phyloP scores from a whole-genome alignment of 1,140 invertebrate species.

The Hyles euphorbiae region DNA sequence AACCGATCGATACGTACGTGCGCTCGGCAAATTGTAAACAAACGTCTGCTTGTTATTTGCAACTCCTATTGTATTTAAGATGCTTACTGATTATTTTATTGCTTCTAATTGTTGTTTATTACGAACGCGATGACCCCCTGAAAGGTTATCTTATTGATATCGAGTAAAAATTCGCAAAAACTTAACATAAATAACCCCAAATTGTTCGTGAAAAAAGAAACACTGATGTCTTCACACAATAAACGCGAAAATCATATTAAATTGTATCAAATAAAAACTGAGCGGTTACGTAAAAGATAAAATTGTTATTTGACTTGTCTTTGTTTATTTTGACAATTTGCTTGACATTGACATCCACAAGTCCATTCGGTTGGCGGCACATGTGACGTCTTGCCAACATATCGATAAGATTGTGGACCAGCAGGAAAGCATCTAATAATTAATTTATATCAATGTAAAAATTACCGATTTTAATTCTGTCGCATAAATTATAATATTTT shows the following conservation, averaged over 20 bases:
- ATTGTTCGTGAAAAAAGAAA: background rate
- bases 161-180: background rate
- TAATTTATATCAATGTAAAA: too few species aligned
- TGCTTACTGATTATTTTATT: background rate
- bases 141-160: slow-evolving; percentile 3
- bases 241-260: slow-evolving; percentile 1
- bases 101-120: background rate
- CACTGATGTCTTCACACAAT: background rate
- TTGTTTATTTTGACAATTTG: slow-evolving; percentile 5
- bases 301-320: background rate
- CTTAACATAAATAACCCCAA: background rate
- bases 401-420: background rate
- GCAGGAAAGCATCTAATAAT: too few species aligned
- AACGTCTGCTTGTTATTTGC: slow-evolving; percentile 1
- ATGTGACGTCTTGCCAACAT: background rate
- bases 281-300: slow-evolving; percentile 4
- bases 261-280: background rate
- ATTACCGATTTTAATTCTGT: too few species aligned
- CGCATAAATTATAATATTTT: too few species aligned
- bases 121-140: slow-evolving; percentile 3
- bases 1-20: slow-evolving; percentile 1
- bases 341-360: slow-evolving; percentile 9
- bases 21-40: slow-evolving; percentile 11
- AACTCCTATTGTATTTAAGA: background rate
- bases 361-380: background rate